Evolutionary conservation across 2,797 vertebrate species (phyloP).

Genomic region (Tolypeutes matacus): DNA sequence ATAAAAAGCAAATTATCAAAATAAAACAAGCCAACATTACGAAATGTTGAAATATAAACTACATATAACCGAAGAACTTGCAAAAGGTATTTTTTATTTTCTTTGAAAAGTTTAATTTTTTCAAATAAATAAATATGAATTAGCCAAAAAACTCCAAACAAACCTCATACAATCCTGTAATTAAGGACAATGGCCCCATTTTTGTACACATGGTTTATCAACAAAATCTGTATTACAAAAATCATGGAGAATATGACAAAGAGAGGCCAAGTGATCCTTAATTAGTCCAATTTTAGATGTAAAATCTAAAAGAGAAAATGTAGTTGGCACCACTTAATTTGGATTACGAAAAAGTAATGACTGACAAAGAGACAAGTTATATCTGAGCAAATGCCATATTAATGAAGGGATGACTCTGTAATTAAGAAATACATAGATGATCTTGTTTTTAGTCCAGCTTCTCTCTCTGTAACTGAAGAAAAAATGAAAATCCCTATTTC

Average conservation of each 20-base stretch:
- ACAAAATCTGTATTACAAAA: slow-evolving; percentile 46
- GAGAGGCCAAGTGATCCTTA: slow-evolving; percentile 10
- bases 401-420: not conserved
- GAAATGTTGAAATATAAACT: slow-evolving; percentile 81
- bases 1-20: slow-evolving; percentile 84
- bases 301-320: slow-evolving; percentile 51
- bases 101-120: slow-evolving; percentile 81
- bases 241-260: slow-evolving; percentile 23
- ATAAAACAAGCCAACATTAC: slow-evolving; percentile 81
- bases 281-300: slow-evolving; percentile 46
- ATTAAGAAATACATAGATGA: slow-evolving; percentile 38
- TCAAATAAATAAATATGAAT: slow-evolving; percentile 81
- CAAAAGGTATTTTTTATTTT: slow-evolving; percentile 77
- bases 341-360: not conserved
- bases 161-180: not conserved
- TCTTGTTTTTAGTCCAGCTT: slow-evolving; percentile 49
- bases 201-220: slow-evolving; percentile 24
- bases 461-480: slow-evolving; percentile 36
- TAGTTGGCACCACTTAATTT: slow-evolving; percentile 20
- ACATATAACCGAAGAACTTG: slow-evolving; percentile 77
- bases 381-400: slow-evolving; percentile 51
- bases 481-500: slow-evolving; percentile 45
- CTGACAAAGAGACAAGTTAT: slow-evolving; percentile 32
- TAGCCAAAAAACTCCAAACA: slow-evolving; percentile 75
- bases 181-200: slow-evolving; percentile 54